Percentiles rank a stretch among this genome's conserved stretches.
phyloP scores from a whole-genome alignment of 2,888 invertebrate genomes.

The Cataglyphis altisquamis region DNA sequence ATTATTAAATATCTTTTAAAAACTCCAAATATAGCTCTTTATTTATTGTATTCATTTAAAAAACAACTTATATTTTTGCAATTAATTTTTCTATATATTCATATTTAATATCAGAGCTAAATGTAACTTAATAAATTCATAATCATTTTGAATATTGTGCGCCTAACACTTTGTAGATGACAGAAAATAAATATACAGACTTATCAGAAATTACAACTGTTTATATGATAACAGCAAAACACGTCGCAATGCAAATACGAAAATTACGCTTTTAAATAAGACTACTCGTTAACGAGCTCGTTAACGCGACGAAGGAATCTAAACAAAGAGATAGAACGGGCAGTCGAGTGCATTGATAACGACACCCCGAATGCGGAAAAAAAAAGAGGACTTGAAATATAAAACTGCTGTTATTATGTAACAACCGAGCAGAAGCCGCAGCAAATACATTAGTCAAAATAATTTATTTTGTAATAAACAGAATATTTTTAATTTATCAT shows the following conservation, averaged over 20 bases:
- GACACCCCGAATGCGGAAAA: conserved; percentile 21
- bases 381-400: conserved; percentile 5
- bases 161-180: not conserved
- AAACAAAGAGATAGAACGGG: conserved; percentile 46
- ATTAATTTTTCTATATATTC: not conserved
- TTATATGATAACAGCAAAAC: conserved; percentile 6
- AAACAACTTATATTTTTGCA: not conserved
- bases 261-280: conserved; percentile 43
- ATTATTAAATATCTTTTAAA: not conserved
- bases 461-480: not conserved
- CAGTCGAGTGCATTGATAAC: conserved; percentile 39
- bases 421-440: conserved; percentile 26
- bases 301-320: conserved; percentile 33
- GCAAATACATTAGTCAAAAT: not conserved
- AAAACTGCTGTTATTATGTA: conserved; percentile 12
- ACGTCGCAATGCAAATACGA: conserved; percentile 23
- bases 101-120: not conserved
- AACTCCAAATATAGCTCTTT: not conserved
- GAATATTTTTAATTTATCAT: not conserved
- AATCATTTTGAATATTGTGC: no score
- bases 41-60: not conserved
- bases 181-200: not conserved
- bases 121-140: not conserved
- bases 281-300: conserved; percentile 52
- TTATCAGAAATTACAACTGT: conserved; percentile 2